Percentiles rank a stretch among this genome's conserved stretches.
These are phyloP conservation scores for Halictus ligatus DNA, from an alignment of 2,888 invertebrate species.

Conservation along the genomic window DNA sequence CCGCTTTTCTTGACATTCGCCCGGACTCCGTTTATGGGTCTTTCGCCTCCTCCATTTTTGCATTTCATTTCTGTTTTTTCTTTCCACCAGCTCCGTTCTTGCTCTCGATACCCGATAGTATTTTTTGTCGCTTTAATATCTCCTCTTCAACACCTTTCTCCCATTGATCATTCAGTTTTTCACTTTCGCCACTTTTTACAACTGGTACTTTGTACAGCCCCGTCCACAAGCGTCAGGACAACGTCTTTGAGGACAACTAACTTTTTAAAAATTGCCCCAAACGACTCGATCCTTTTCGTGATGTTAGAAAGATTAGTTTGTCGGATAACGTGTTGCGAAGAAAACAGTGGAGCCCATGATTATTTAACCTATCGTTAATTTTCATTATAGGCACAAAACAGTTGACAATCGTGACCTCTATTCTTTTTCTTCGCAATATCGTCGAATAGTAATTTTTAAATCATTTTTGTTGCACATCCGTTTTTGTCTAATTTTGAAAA, in stretches of 20 bases:
- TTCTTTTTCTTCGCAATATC: no score
- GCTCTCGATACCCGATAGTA: not conserved
- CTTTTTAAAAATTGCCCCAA: not conserved
- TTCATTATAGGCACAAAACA: no score
- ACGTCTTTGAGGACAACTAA: not conserved
- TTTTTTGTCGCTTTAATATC: not conserved
- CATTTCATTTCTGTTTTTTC: not conserved
- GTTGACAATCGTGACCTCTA: no score
- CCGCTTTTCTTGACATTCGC: slow-evolving; percentile 26
- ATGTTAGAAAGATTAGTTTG: not conserved
- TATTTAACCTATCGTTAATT: no score
- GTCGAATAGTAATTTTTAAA: no score
- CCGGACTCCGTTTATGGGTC: slow-evolving; percentile 34
- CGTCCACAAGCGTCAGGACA: no score
- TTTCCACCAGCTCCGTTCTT: not conserved
- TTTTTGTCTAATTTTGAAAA: no score
- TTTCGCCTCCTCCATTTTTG: not conserved
- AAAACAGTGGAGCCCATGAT: no score
- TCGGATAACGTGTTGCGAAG: no score
- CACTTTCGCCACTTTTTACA: not conserved
- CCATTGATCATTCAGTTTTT: not conserved
- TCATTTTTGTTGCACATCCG: no score
- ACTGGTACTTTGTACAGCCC: no score
- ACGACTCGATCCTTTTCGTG: not conserved
- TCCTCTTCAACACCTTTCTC: not conserved